These are phyloP conservation scores for Neodiprion lecontei DNA, from an alignment of 1,140 invertebrate species.

Conservation along the genomic window DNA sequence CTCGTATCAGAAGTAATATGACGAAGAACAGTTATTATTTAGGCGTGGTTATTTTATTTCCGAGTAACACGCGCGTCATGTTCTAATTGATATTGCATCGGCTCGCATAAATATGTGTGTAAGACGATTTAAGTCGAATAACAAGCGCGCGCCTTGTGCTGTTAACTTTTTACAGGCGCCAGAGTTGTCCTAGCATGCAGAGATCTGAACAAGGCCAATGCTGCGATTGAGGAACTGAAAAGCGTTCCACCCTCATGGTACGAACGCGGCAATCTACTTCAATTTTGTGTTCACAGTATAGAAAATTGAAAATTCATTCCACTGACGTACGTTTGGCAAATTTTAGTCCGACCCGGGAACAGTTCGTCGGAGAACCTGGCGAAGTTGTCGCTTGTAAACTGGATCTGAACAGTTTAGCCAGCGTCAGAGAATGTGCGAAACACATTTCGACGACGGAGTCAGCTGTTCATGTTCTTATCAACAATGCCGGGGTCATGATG, in stretches of 20 bases:
- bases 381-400: constrained; percentile 68
- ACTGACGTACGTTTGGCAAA: too few relatives aligned
- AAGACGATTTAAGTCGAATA: too few relatives aligned
- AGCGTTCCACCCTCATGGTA: constrained; percentile 41
- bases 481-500: constrained; percentile 84
- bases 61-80: too few relatives aligned
- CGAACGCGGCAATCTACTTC: neutral
- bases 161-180: constrained; percentile 49
- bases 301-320: too few relatives aligned
- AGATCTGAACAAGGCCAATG: constrained; percentile 13
- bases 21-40: too few relatives aligned
- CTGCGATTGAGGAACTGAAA: constrained; percentile 57
- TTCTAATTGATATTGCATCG: too few relatives aligned
- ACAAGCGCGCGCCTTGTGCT: too few relatives aligned
- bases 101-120: too few relatives aligned
- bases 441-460: constrained; percentile 66
- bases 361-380: constrained; percentile 60
- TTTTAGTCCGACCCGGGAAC: constrained; percentile 39
- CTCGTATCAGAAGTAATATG: too few relatives aligned
- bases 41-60: too few relatives aligned
- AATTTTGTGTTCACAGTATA: too few relatives aligned
- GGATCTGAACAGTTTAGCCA: constrained; percentile 75
- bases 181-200: constrained; percentile 56
- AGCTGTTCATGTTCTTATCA: constrained; percentile 78
- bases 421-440: constrained; percentile 74